A percentile compares a stretch with the other conserved stretches of the same genome.
Conservation (phyloP, 2,888 invertebrate species). For the Dyspetes luteomarginatus region DNA sequence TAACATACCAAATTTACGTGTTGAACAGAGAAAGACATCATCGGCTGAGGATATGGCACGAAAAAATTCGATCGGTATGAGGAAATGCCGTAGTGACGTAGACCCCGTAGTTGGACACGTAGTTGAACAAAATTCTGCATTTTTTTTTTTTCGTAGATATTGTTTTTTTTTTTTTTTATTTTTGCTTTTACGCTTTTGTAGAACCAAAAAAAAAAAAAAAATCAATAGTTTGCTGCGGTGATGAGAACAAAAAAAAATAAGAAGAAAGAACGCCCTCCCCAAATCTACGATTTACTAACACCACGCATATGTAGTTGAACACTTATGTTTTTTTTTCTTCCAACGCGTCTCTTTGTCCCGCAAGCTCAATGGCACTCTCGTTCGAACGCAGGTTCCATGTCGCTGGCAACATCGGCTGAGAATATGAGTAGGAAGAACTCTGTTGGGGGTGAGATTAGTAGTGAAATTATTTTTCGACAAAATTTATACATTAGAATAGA, state of each 20-base stretch:
- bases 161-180: conserved; percentile 26
- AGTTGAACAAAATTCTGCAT: conserved; percentile 44
- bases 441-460: conserved; percentile 80
- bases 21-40: conserved; percentile 94
- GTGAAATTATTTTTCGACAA: conserved; percentile 21
- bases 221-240: background rate
- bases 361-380: conserved; percentile 65
- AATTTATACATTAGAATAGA: conserved; percentile 22
- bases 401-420: conserved; percentile 84
- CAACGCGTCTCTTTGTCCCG: conserved; percentile 63
- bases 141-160: background rate
- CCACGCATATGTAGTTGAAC: conserved; percentile 64
- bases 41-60: conserved; percentile 96
- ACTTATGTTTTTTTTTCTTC: conserved; percentile 66
- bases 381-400: conserved; percentile 77
- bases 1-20: conserved; percentile 94
- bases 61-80: conserved; percentile 91
- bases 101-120: conserved; percentile 59
- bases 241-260: conserved; percentile 11
- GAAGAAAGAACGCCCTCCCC: conserved; percentile 9
- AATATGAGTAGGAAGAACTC: conserved; percentile 85
- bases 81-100: conserved; percentile 53
- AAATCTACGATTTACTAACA: conserved; percentile 38
- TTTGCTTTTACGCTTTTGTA: conserved; percentile 17
- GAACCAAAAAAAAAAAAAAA: background rate